Evolutionary conservation across 2,888 invertebrate species (phyloP), one percentile per base, ranked within the genome.

Genomic region (Cetonia aurata): DNA sequence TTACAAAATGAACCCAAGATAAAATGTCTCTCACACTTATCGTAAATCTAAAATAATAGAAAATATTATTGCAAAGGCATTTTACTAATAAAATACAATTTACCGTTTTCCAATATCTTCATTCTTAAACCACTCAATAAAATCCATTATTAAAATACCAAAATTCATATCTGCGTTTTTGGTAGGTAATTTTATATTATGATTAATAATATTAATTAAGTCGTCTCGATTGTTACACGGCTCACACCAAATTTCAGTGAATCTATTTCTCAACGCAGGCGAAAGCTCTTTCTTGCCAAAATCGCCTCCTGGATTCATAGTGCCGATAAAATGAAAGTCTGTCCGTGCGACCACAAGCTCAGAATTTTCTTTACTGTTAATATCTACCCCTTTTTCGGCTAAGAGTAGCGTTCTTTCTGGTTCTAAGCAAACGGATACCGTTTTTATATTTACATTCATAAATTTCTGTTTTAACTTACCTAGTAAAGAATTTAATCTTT

Each of bases 231-330:
- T 87, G 13, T 89, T 89, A 9, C 92, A 92, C 60, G 91, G 89
- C 69, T 93, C 94, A 80, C 98, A 98, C 99, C 99, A 99, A 80
- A 99, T 96, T 86, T 99, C 99, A 0, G 99, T 99, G 79, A 99
- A 97, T 57, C 99, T 90, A 86, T 99, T 99, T 62, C 99, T 88
- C 60, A 99, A 85, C 0, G 99, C 99, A 0, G 98, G 98, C 0
- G 99, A 99, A 9, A 99, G 87, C 88, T 99, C 99, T 82, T 99
- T 99, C 83, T 99, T 99, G 2, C 99, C 99, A 83, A 95, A 99
- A 87, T 99, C 99, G 0, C 99, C 99, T 10, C 99, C 98, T 6
- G 99, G 99, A 86, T 99, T 99, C 99, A 99, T 99, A 0, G 99
- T 99, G 1, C 96, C 97, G 70, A 99, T 89, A 79, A 99, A 95